Conservation (phyloP, 2,797 vertebrate genomes). For the Poecilia gillii region DNA sequence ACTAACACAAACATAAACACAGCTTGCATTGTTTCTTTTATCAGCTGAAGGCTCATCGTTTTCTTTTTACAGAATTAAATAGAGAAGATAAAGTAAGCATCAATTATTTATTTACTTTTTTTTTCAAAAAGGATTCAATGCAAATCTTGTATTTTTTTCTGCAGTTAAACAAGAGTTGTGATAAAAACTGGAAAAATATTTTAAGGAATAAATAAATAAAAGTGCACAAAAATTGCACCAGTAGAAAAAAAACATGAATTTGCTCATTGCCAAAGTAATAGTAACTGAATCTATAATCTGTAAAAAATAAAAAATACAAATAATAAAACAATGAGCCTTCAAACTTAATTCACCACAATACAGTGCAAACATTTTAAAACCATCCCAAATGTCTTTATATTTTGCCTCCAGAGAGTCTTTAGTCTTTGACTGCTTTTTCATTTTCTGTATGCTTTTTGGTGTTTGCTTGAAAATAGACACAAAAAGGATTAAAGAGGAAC, state of each 20-base stretch:
- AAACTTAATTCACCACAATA: constrained; percentile 17
- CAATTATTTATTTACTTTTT: background rate
- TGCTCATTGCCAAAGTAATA: background rate
- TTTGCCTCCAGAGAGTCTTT: background rate
- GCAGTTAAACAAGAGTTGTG: background rate
- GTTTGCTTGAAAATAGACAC: background rate
- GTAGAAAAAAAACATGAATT: background rate
- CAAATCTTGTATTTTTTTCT: background rate
- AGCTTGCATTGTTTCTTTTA: constrained; percentile 14
- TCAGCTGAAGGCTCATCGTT: constrained; percentile 55
- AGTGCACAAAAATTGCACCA: background rate
- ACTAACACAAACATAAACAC: constrained; percentile 53
- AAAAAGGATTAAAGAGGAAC: background rate
- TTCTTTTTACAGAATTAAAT: background rate
- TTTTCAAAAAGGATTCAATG: background rate
- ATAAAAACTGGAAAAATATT: background rate
- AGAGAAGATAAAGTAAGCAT: background rate
- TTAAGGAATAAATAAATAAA: background rate
- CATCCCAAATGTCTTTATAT: background rate
- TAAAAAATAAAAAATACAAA: background rate
- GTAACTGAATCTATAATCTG: background rate
- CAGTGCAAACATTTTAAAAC: background rate
- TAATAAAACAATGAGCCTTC: constrained; percentile 32
- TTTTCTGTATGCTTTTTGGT: background rate
- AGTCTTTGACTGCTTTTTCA: background rate